These are phyloP conservation scores for Seira musarum DNA, from an alignment of 2,888 invertebrate species.

Conservation along the genomic window DNA sequence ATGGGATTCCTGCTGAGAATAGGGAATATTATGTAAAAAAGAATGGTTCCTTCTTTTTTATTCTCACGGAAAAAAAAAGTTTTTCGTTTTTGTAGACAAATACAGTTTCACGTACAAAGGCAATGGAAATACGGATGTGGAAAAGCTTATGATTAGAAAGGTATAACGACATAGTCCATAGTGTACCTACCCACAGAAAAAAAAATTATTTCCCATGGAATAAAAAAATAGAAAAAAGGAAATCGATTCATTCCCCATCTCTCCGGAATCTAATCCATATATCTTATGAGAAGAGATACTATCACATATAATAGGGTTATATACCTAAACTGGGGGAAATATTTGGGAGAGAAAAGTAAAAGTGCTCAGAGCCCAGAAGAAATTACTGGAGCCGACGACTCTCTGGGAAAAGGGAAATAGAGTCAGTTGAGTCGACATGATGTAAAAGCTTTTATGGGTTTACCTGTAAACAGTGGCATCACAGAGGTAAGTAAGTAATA, in stretches of 20 bases:
- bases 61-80: neutral
- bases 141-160: neutral
- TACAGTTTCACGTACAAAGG: neutral
- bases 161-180: neutral
- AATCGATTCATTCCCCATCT: slow-evolving; percentile 55
- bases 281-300: neutral
- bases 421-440: neutral
- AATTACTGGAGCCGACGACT: neutral
- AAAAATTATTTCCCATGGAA: neutral
- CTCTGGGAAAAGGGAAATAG: neutral
- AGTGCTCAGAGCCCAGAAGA: neutral
- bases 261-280: slow-evolving; percentile 33
- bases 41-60: too few species aligned
- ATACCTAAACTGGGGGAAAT: neutral
- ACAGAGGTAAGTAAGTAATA: neutral
- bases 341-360: neutral
- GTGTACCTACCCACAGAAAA: neutral
- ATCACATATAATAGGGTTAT: neutral
- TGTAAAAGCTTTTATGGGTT: neutral
- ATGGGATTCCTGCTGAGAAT: neutral
- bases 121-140: neutral
- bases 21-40: neutral
- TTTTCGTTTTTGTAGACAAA: neutral
- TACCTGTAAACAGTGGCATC: neutral
- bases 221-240: slow-evolving; percentile 26